Percentiles rank a stretch among this genome's conserved stretches.
Evolutionary conservation across 2,113 vertebrate species (phyloP).

Genomic region (Podiceps cristatus): DNA sequence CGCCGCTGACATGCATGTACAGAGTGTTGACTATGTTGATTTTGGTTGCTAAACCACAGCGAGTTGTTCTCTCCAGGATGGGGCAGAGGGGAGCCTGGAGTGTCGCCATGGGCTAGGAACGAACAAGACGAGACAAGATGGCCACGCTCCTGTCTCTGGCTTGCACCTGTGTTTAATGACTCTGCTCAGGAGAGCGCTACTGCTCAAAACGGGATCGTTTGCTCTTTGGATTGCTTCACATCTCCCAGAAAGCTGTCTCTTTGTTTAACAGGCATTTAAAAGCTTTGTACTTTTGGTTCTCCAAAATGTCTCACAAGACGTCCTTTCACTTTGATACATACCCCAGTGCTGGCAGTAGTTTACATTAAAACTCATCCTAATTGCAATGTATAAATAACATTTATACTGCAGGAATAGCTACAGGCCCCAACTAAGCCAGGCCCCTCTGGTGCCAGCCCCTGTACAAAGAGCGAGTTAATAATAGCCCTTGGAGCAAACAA

Average conservation of each 20-base stretch:
- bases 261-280: not conserved
- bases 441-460: not conserved
- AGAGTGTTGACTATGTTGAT: not conserved
- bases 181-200: not conserved
- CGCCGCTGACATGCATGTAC: not conserved
- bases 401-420: not conserved
- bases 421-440: not conserved
- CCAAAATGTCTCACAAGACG: not conserved
- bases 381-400: constrained; percentile 33
- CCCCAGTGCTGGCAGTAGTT: not conserved
- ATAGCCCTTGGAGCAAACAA: not conserved
- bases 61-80: not conserved
- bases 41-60: not conserved
- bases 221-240: not conserved
- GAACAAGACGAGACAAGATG: not conserved
- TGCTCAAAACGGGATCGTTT: not conserved
- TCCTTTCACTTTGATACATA: not conserved
- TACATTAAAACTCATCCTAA: constrained; percentile 34
- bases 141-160: not conserved
- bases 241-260: not conserved
- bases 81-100: not conserved
- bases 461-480: not conserved
- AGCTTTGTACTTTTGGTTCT: not conserved
- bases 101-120: not conserved
- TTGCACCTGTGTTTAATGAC: not conserved